These are phyloP conservation scores for Hemitrygon akajei DNA, from an alignment of 2,797 vertebrate genomes.

Conservation along the genomic window DNA sequence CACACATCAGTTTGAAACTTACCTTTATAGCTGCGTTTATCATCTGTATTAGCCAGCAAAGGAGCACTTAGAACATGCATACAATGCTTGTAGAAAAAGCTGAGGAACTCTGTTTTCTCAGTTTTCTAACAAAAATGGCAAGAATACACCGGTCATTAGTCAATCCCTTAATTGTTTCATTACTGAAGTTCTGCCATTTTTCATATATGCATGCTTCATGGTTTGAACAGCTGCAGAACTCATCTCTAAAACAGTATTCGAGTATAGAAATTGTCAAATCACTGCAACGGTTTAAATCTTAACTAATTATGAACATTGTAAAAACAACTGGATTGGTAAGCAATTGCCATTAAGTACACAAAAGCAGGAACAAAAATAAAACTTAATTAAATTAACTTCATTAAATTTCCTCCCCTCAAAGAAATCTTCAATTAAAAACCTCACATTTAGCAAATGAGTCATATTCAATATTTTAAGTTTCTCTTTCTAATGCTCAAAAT, in stretches of 20 bases:
- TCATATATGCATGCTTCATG: neutral
- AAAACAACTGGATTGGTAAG: neutral
- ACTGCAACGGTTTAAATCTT: neutral
- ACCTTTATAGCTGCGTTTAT: slow-evolving; percentile 79
- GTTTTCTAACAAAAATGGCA: slow-evolving; percentile 74
- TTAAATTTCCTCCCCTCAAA: neutral
- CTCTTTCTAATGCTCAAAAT: neutral
- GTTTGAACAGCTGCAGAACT: neutral
- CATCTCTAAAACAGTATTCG: neutral
- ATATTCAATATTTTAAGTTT: neutral
- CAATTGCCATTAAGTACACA: neutral
- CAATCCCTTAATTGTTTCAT: neutral
- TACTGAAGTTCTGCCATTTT: neutral
- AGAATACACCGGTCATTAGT: slow-evolving; percentile 36
- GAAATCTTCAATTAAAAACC: neutral
- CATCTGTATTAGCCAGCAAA: slow-evolving; percentile 89
- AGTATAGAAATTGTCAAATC: neutral
- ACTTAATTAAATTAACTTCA: too few species aligned
- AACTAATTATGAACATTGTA: neutral
- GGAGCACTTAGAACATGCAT: slow-evolving; percentile 97
- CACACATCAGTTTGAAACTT: slow-evolving; percentile 36
- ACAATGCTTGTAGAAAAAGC: slow-evolving; percentile 99
- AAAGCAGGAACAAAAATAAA: neutral
- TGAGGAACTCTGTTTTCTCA: slow-evolving; percentile 95
- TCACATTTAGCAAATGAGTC: neutral